Evolutionary conservation across 2,888 invertebrate species (phyloP), one percentile per base, ranked within the genome.

Genomic region (Julus scanicus): DNA sequence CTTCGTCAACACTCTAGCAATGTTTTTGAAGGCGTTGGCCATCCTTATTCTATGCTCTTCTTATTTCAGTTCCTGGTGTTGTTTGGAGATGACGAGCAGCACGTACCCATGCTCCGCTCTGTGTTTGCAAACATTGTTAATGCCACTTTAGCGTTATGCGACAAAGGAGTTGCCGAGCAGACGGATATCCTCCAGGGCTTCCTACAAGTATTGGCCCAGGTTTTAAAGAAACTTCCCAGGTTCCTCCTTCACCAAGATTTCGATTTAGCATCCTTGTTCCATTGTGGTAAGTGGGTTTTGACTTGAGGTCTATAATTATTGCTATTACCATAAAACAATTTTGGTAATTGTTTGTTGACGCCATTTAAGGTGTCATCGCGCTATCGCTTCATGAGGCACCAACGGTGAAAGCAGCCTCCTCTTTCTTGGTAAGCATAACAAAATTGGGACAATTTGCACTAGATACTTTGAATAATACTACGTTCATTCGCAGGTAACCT

Each of bases 141-240:
- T 80, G 90, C 90, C 89, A 92, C 92, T 8, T 88, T 92, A 39
- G 88, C 89, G 37, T 80, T 91, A 2, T 91, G 91, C 89, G 90
- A 90, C 71, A 90, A 90, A 90, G 91, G 91, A 91, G 91, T 95
- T 87, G 93, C 94, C 2, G 94, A 95, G 88, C 94, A 94, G 88
- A 93, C 95, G 0, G 96, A 96, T 91, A 93, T 96, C 39, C 92
- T 96, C 83, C 96, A 96, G 91, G 94, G 87, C 11, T 95, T 96
- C 90, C 95, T 96, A 91, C 91, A 92, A 2, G 92, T 95, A 89
- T 92, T 96, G 39, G 93, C 94, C 6, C 94, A 94, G 88, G 92
- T 96, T 89, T 93, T 94, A 87, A 96, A 95, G 92, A 96, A 95
- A 91, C 94, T 94, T 89, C 94, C 94, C 9, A 92, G 92, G 8